These are phyloP conservation scores for Ormyrus pomaceus DNA, from an alignment of 2,888 invertebrate genomes.

Conservation along the genomic window DNA sequence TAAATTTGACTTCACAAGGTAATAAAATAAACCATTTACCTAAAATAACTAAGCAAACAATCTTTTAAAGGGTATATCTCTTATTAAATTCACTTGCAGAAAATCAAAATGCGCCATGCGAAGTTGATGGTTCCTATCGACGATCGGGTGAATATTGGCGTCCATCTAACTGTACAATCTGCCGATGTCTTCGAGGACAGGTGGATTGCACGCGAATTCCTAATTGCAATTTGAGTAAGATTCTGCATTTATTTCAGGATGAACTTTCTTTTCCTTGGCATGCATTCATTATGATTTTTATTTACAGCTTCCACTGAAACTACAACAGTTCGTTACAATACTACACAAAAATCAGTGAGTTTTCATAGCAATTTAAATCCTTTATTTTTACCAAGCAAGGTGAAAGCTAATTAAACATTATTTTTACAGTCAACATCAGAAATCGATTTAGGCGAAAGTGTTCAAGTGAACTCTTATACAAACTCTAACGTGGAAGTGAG, in stretches of 20 bases:
- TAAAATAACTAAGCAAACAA: background rate
- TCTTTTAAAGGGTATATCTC: background rate
- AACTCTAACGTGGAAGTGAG: constrained; percentile 35
- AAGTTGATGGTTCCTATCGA: constrained; percentile 59
- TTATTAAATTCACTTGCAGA: constrained; percentile 22
- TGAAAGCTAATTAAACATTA: background rate
- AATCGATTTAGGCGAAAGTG: constrained; percentile 20
- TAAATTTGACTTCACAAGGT: constrained; percentile 36
- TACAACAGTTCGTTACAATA: constrained; percentile 27
- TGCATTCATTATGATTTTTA: background rate
- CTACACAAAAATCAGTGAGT: constrained; percentile 36
- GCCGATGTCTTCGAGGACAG: constrained; percentile 82
- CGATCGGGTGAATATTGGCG: constrained; percentile 80
- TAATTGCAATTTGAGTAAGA: constrained; percentile 55
- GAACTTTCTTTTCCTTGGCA: background rate
- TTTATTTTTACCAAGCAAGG: background rate
- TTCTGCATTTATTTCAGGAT: background rate
- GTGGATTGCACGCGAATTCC: constrained; percentile 76
- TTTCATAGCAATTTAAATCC: background rate
- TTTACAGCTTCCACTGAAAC: constrained; percentile 40
- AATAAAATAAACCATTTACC: background rate
- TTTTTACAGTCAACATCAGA: background rate
- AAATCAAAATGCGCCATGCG: constrained; percentile 55
- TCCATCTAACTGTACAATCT: constrained; percentile 84
- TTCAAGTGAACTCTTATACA: constrained; percentile 11